phyloP scores from a whole-genome alignment of 2,888 invertebrate species.

The Endomychus coccineus region DNA sequence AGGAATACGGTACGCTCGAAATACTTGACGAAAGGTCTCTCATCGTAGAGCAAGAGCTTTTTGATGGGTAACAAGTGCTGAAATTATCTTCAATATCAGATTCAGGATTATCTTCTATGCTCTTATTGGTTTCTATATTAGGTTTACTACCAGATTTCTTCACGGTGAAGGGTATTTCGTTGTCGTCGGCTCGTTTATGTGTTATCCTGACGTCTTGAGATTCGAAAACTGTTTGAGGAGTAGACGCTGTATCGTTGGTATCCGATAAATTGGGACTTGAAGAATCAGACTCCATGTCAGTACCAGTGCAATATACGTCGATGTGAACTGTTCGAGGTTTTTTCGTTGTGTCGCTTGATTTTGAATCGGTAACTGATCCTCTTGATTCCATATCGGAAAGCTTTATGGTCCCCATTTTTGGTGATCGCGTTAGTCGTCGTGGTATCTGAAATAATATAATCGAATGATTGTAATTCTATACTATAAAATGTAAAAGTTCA shows the following conservation, averaged over 20 bases:
- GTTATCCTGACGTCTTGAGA: slow-evolving; percentile 53
- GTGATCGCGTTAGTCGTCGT: slow-evolving; percentile 29
- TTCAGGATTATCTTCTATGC: slow-evolving; percentile 22
- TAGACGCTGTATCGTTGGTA: slow-evolving; percentile 43
- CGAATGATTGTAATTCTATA: no score
- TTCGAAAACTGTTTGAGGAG: slow-evolving; percentile 59
- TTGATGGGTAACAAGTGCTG: slow-evolving; percentile 58
- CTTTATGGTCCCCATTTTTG: slow-evolving; percentile 26
- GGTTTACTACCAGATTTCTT: slow-evolving; percentile 17
- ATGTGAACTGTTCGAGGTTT: slow-evolving; percentile 64
- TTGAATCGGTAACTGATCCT: slow-evolving; percentile 28
- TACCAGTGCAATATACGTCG: slow-evolving; percentile 68
- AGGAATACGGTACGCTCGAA: slow-evolving; percentile 45
- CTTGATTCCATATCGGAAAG: slow-evolving; percentile 16
- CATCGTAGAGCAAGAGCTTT: slow-evolving; percentile 52
- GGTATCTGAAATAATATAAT: slow-evolving; percentile 7
- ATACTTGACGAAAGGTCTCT: slow-evolving; percentile 51
- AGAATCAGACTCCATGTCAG: slow-evolving; percentile 43
- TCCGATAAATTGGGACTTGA: slow-evolving; percentile 34
- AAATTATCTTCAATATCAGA: slow-evolving; percentile 42
- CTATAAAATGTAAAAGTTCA: no score
- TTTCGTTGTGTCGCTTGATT: slow-evolving; percentile 36
- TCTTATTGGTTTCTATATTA: slow-evolving; percentile 17
- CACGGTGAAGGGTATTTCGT: slow-evolving; percentile 43
- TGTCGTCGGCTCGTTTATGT: slow-evolving; percentile 47